phyloP scores from a whole-genome alignment of 2,797 vertebrate species.

The Tokudaia tokunoshimensis region DNA sequence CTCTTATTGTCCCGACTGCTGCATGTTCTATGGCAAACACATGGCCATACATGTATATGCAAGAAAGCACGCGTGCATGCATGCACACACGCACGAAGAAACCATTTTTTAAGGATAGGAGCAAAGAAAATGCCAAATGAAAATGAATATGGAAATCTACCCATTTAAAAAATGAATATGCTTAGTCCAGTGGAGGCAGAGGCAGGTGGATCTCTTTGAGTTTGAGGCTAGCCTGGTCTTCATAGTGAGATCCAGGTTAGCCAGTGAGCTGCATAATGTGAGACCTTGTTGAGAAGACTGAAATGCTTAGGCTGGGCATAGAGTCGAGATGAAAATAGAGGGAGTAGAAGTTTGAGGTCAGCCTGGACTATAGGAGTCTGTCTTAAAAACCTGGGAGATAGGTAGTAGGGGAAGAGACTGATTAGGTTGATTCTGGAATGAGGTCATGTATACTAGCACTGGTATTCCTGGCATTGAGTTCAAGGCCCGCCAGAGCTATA shows the following conservation, averaged over 20 bases:
- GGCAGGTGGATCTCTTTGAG: not conserved
- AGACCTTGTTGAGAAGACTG: not conserved
- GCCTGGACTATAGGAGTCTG: not conserved
- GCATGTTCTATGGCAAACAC: not conserved
- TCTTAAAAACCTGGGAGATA: not conserved
- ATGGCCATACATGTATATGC: not conserved
- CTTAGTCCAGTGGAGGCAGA: not conserved
- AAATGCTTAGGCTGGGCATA: not conserved
- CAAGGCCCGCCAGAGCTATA: not conserved
- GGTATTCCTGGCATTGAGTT: not conserved
- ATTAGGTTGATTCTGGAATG: not conserved
- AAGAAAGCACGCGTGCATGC: not conserved
- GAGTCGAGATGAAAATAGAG: not conserved
- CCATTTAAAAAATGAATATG: not conserved
- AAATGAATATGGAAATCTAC: constrained; percentile 23
- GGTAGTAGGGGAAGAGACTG: not conserved
- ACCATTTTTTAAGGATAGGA: not conserved
- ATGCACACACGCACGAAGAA: not conserved
- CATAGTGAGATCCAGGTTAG: not conserved
- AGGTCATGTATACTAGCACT: not conserved
- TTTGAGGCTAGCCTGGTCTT: not conserved
- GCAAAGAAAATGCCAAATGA: constrained; percentile 15
- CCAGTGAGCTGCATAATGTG: not conserved
- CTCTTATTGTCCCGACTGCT: not conserved
- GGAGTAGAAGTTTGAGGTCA: not conserved